Conservation (phyloP, 2,888 invertebrate genomes). For the Imbricaverruca yamaguchii region DNA sequence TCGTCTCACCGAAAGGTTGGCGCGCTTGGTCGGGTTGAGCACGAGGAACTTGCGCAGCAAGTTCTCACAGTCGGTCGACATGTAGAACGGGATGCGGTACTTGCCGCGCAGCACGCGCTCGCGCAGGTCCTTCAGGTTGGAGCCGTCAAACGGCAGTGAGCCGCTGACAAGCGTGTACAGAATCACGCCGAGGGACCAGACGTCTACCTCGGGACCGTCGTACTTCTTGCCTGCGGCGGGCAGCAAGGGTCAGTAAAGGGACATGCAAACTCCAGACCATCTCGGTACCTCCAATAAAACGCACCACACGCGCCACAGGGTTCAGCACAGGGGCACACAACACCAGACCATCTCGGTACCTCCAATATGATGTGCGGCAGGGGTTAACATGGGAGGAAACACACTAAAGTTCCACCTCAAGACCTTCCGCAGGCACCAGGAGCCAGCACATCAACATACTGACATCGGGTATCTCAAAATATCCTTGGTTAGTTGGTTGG, state of each 20-base stretch:
- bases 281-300: no score
- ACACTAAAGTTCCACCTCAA: no score
- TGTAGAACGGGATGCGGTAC: slow-evolving; percentile 99
- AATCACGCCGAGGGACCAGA: slow-evolving; percentile 97
- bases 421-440: no score
- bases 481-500: no score
- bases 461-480: no score
- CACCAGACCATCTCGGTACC: no score
- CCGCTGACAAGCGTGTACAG: slow-evolving; percentile 98
- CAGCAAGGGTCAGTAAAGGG: not conserved
- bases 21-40: slow-evolving; percentile 93
- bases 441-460: no score
- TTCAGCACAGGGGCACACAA: no score
- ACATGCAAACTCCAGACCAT: no score
- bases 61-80: slow-evolving; percentile 99
- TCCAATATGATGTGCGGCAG: no score
- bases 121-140: slow-evolving; percentile 90
- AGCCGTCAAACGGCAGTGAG: slow-evolving; percentile 98
- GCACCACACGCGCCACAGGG: no score
- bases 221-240: slow-evolving; percentile 83
- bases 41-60: slow-evolving; percentile 99
- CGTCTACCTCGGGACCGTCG: slow-evolving; percentile 98
- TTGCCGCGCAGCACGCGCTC: slow-evolving; percentile 97
- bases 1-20: slow-evolving; percentile 68
- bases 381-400: no score